Conservation (phyloP, 1,140 invertebrate genomes). For the Luehdorfia chinensis region DNA sequence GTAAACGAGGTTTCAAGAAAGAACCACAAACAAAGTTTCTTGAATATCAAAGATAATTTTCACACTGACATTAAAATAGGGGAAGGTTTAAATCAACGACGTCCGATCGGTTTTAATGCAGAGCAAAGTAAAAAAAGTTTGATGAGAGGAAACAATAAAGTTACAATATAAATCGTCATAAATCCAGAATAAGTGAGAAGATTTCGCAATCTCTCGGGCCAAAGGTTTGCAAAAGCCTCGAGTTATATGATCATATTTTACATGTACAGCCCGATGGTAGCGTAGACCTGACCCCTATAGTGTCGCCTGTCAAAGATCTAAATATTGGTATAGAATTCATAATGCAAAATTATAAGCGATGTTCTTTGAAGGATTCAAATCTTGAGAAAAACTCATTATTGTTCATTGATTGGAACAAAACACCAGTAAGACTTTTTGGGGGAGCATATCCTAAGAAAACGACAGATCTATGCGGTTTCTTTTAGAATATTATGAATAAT, state of each 20-base stretch:
- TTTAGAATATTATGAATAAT: no score
- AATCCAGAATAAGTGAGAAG: conserved; percentile 41
- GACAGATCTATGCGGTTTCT: conserved; percentile 73
- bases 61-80: conserved; percentile 19
- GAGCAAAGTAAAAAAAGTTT: conserved; percentile 56
- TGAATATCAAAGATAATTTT: conserved; percentile 35
- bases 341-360: conserved; percentile 57
- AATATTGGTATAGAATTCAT: conserved; percentile 57
- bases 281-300: conserved; percentile 45
- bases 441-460: conserved; percentile 76
- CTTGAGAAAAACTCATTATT: conserved; percentile 40
- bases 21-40: conserved; percentile 15
- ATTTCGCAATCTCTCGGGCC: conserved; percentile 50
- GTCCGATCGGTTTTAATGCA: conserved; percentile 29
- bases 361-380: conserved; percentile 42
- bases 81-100: background rate
- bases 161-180: conserved; percentile 63
- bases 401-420: conserved; percentile 79
- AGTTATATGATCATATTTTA: conserved; percentile 39
- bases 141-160: conserved; percentile 40
- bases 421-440: conserved; percentile 77
- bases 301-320: conserved; percentile 48
- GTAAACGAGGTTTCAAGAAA: conserved; percentile 9
- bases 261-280: conserved; percentile 58
- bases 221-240: conserved; percentile 49